Base-by-base conservation (phyloP, 2,888 invertebrate genomes). In the Phyllotreta cruciferae region DNA sequence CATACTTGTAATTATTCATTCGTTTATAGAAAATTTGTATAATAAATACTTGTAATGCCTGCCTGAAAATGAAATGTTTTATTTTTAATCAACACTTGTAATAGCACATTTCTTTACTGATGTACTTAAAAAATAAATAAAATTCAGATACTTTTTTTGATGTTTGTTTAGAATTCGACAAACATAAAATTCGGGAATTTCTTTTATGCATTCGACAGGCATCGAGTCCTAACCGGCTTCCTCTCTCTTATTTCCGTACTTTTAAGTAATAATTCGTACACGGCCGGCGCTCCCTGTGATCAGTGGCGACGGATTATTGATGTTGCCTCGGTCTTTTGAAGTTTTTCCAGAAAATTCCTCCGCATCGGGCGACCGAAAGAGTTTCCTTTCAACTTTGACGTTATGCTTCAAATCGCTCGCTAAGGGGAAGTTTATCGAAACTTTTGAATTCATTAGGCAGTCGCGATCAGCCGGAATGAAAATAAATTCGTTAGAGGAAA, bases 311-410 rank as follows among this genome's bases (percentile, higher is more conserved):
- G 41, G 41, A 61, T 55, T 45, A 49, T 60, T 60, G 60, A 45
- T 54, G 45, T 55, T 55, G n/a, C 38, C 55, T 55, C 53, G 35
- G 39, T 60, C 55, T 61, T 61, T 61, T 61, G 61, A 61, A 61
- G 47, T 61, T 55, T 45, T 61, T 39, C 55, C 13, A 53, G 41
- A 49, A 49, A 60, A 49, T 55, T 39, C 54, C 55, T 61, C 55
- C 55, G 13, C 53, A 39, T 41, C 41, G 35, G 11, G 11, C 37
- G 47, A 49, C 41, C 53, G 34, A 47, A 55, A 13, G 54, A 55
- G 55, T 61, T 24, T 54, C 38, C 37, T 14, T 45, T 61, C 9
- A 49, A 38, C 47, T 57, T 57, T 57, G 11, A 57, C 38, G 56
- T 39, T 49, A 57, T 45, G 56, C 56, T 49, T 39, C 49, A 45